phyloP scores from a whole-genome alignment of 2,797 vertebrate species.

The Limosa lapponica region DNA sequence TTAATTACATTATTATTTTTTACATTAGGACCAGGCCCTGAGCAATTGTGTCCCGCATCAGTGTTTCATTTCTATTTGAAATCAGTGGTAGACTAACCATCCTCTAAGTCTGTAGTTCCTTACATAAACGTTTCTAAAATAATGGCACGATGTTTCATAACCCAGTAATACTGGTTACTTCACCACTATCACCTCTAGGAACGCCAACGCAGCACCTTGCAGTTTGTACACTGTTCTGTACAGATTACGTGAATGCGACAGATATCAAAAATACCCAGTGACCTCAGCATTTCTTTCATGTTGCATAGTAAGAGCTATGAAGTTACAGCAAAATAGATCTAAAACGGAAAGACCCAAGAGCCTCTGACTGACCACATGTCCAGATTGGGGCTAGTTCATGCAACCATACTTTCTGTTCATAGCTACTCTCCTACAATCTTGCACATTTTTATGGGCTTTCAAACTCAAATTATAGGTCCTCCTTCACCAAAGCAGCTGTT shows the following conservation, averaged over 20 bases:
- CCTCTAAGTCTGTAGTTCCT: background rate
- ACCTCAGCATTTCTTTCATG: background rate
- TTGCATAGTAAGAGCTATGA: background rate
- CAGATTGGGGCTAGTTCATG: background rate
- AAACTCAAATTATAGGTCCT: background rate
- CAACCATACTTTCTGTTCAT: background rate
- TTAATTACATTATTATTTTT: background rate
- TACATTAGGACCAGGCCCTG: background rate
- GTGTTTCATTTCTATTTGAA: background rate
- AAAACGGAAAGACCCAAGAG: constrained; percentile 11
- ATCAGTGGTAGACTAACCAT: background rate
- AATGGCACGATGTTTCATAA: constrained; percentile 8
- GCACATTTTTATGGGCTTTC: background rate
- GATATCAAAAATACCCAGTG: background rate
- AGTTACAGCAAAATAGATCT: background rate
- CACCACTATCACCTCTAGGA: background rate
- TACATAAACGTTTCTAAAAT: background rate
- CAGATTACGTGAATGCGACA: background rate
- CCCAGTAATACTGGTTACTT: background rate
- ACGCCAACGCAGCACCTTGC: background rate
- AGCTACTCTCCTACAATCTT: background rate
- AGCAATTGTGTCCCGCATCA: background rate
- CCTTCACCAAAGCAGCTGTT: background rate
- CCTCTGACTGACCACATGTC: background rate
- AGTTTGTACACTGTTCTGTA: background rate